Evolutionary conservation across 2,888 invertebrate species (phyloP), one percentile per base, ranked within the genome.

Genomic region (Aphodius granarius): DNA sequence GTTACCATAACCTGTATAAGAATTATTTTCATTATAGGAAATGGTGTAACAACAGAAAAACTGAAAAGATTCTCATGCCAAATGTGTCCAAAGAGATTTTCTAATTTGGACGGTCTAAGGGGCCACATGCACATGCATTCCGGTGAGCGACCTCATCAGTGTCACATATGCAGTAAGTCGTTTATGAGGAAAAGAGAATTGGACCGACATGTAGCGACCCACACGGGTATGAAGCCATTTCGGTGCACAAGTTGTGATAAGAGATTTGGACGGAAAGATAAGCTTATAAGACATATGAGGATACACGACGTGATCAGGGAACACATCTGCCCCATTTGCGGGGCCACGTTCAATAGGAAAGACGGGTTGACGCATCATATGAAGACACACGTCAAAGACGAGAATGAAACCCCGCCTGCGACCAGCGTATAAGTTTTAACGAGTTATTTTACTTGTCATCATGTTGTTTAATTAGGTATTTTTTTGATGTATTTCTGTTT

Each of bases 171-270:
- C 83, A 90, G 89, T 73, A 93, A 92, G 83, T 89, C 91, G 5
- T 94, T 94, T 82, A 88, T 91, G 43, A 87, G 93, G 1, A 92
- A 93, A 85, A 88, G 93, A 65, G 94, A 94, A 85, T 85, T 93
- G 9, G 93, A 93, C 79, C 88, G 93, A 0, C 94, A 94, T 85
- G 88, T 90, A 16, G 89, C 91, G 0, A 89, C 93, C 0, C 94
- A 94, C 84, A 89, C 92, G 64, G 93, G 91, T 0, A 88, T 91
- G 86, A 92, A 92, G 80, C 90, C 93, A 1, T 93, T 92, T 82
- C 90, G 91, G 72, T 94, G 94, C 83, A 89, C 88, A 72, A 89
- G 90, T 75, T 94, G 94, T 86, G 91, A 91, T 78, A 92, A 92
- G 81, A 89, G 90, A 79, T 93, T 92, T 83, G 91, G 90, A 63